Evolutionary conservation across 2,888 invertebrate genomes (phyloP), one percentile per base, ranked within the genome.

Genomic region (Heliconius cydno): DNA sequence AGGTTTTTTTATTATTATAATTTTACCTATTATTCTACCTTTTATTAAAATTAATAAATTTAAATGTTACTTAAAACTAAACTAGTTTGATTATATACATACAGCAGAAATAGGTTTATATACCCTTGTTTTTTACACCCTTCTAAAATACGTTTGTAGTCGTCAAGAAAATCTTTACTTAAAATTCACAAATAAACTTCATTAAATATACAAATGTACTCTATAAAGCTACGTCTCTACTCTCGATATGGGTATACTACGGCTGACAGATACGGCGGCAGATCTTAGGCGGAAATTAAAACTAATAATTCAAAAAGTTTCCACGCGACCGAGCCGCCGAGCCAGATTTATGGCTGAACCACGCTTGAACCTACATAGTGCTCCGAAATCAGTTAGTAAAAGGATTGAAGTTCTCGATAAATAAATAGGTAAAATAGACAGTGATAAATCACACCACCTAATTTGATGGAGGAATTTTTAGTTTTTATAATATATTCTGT

Each of bases 291-390:
- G 95, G 95, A 95, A 95, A 95, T 95, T 95, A 95, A 95, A 95
- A 95, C 95, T 95, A 95, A 95, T 95, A 95, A 95, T 94, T 95
- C 95, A 95, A 95, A 95, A 95, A 95, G 94, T 95, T 95, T 94
- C 93, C 94, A 89, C 90, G 93, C 94, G 92, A 94, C 93, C 93
- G 93, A 92, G 89, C 93, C 92, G 91, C 91, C 91, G 87, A 89
- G 90, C 89, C 88, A 91, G 94, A 95, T 95, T 95, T 95, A 95
- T 94, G 93, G 88, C 89, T 87, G 88, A 90, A 88, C 90, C 92
- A 92, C 93, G 92, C 92, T 92, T 93, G 91, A 92, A 91, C 92
- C 93, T 92, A 90, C 82, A 82, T 83, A 84, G 83, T 82, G 80
- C 82, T 85, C 81, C 80, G 70, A 82, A 84, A 84, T 84, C 85